phyloP scores from a whole-genome alignment of 2,113 vertebrate species.

The Aspiorhynchus laticeps region DNA sequence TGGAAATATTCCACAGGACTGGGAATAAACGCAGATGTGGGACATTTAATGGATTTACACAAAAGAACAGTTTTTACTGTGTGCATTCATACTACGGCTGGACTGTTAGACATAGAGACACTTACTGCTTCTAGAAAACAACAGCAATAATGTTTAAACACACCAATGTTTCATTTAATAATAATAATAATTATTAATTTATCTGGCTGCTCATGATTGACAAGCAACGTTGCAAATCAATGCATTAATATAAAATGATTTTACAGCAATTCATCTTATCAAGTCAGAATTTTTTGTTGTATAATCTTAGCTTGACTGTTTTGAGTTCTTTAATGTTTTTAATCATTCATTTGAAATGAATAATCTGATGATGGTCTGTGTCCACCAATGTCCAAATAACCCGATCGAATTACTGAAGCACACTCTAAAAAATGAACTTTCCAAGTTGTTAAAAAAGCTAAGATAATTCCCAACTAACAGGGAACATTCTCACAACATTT shows the following conservation, averaged over 20 bases:
- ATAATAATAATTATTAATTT: no score
- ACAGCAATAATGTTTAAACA: no score
- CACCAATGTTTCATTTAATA: no score
- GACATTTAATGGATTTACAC: background rate
- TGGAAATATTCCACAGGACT: constrained; percentile 34
- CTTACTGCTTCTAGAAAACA: background rate
- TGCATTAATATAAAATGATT: background rate
- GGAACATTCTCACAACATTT: no score
- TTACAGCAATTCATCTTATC: background rate
- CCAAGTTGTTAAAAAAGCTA: no score
- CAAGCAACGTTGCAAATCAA: background rate
- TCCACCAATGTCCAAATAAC: background rate
- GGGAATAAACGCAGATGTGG: background rate
- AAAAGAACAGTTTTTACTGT: background rate
- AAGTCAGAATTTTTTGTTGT: background rate
- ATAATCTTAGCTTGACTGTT: background rate
- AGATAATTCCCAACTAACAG: no score
- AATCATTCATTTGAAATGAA: background rate
- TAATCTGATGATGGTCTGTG: background rate
- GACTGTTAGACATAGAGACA: background rate
- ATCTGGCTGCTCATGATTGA: no score
- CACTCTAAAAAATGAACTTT: no score
- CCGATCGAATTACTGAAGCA: background rate
- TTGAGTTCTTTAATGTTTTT: background rate
- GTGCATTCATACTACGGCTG: background rate